Conservation (phyloP, 2,797 vertebrate species). For the Telmatherina bonti region DNA sequence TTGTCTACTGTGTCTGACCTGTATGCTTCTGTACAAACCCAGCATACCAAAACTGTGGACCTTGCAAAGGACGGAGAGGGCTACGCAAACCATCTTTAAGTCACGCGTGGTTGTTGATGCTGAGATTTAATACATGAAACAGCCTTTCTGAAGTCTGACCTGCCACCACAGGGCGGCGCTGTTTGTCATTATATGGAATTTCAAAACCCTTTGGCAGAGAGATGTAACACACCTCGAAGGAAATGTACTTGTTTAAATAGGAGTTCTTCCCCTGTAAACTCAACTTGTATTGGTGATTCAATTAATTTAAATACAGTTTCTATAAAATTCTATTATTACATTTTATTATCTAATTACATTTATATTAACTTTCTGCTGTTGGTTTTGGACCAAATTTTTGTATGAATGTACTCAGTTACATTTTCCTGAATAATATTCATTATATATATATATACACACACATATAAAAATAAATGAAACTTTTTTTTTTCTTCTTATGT, state of each 20-base stretch:
- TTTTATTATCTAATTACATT: too few relatives aligned
- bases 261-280: not conserved
- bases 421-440: slow-evolving; percentile 1
- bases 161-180: slow-evolving; percentile 54
- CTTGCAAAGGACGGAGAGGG: slow-evolving; percentile 52
- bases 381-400: not conserved
- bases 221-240: not conserved
- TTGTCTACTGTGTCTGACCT: slow-evolving; percentile 73
- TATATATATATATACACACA: too few relatives aligned
- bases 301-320: not conserved
- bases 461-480: too few relatives aligned
- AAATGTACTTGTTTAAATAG: not conserved
- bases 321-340: too few relatives aligned
- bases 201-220: not conserved
- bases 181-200: slow-evolving; percentile 17
- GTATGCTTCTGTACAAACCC: slow-evolving; percentile 81
- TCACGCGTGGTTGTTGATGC: not conserved
- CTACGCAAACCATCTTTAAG: slow-evolving; percentile 80
- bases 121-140: not conserved
- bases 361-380: not conserved
- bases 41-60: slow-evolving; percentile 66
- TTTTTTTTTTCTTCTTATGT: too few relatives aligned
- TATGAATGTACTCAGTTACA: not conserved
- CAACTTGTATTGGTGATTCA: not conserved
- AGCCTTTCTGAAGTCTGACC: slow-evolving; percentile 5